Base-by-base conservation (phyloP, 2,888 invertebrate genomes). In the Eudemis profundana region DNA sequence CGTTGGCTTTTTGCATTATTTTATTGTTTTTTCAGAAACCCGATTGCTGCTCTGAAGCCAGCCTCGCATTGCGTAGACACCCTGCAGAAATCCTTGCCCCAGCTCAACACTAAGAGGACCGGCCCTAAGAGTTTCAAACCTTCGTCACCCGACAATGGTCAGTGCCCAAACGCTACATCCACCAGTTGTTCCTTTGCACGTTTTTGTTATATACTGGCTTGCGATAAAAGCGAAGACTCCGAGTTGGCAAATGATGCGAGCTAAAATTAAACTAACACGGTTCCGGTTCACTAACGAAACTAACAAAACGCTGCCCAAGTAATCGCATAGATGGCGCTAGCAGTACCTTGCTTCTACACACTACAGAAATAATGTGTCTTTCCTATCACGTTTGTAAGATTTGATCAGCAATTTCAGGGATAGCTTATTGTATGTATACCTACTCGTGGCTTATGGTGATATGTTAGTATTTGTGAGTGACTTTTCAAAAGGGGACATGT, bases 21-120 rank as follows among this genome's bases (percentile, higher is more conserved):
- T 36, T 40, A n/a, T n/a, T 38, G 1, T 61, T 33, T 57, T 71
- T 73, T 33, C 73, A 89, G 89, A 69, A 79, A 70, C 21, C 78
- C 80, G 7, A 74, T 74, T 12, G 72, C 82, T 14, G 89, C 88
- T 1, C 83, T 93, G 38, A 93, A 93, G 72, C 92, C 92, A 5
- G 92, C 91, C 0, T 92, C 92, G 0, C 92, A 92, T 70, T 86
- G 87, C 72, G 84, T 89, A 47, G 90, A 89, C 67, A 85, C 86
- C 0, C 71, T 89, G 1, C 90, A 85, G 71, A 82, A 83, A 47
- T 89, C 90, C 0, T 72, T 87, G 50, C 88, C 90, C 0, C 87
- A 86, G 68, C 73, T 86, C 50, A 72, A 74, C 47, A 27, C 46
- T 29, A 81, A 77, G 69, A 78, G 76, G 63, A 27, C 72, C 0